phyloP scores from a whole-genome alignment of 2,888 invertebrate genomes.

The Andrena haemorrhoa region DNA sequence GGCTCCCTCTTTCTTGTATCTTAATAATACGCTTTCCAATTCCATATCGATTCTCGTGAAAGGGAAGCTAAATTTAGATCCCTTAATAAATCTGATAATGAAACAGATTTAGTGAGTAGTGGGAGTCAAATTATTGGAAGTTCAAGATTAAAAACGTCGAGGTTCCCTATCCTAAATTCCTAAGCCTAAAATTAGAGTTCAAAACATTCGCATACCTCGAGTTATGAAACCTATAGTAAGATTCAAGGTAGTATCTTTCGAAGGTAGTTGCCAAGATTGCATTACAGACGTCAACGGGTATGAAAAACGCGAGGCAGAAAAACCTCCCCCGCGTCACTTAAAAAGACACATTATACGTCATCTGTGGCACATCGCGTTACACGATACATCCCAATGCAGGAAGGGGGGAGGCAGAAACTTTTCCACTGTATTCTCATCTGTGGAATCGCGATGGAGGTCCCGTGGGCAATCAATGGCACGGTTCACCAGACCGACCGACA shows the following conservation, averaged over 20 bases:
- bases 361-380: slow-evolving; percentile 38
- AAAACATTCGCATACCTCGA: no score
- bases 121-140: no score
- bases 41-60: not conserved
- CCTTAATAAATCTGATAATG: not conserved
- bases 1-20: not conserved
- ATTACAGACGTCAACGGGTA: slow-evolving; percentile 4
- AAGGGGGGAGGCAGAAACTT: slow-evolving; percentile 36
- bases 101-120: not conserved
- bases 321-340: slow-evolving; percentile 18
- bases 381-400: slow-evolving; percentile 36
- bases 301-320: slow-evolving; percentile 12
- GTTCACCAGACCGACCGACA: slow-evolving; percentile 56
- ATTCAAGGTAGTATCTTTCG: not conserved
- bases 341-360: slow-evolving; percentile 36
- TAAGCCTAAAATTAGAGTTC: no score
- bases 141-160: no score
- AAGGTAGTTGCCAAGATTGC: slow-evolving; percentile 8
- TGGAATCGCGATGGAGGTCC: slow-evolving; percentile 54
- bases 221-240: no score
- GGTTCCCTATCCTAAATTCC: no score
- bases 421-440: slow-evolving; percentile 55
- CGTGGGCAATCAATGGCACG: slow-evolving; percentile 61
- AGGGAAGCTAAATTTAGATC: not conserved
- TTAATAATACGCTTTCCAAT: not conserved